Conservation (phyloP, 2,888 invertebrate genomes). For the Arctia plantaginis region DNA sequence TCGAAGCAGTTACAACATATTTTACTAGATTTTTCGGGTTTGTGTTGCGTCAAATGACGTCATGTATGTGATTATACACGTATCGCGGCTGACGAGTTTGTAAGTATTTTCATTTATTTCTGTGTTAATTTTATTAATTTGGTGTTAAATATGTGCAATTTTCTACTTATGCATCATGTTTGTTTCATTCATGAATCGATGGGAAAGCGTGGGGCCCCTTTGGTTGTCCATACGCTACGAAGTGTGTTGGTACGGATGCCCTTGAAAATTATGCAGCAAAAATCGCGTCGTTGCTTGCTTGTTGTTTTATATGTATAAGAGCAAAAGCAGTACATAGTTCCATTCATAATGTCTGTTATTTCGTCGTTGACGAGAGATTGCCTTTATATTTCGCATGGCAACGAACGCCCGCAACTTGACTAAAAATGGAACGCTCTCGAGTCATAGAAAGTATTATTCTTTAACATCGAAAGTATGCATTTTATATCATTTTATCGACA, state of each 20-base stretch:
- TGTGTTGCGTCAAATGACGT: constrained; percentile 87
- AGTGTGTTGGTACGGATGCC: constrained; percentile 71
- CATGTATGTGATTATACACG: constrained; percentile 87
- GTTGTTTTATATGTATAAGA: constrained; percentile 62
- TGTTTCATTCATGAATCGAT: constrained; percentile 82
- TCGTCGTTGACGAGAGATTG: constrained; percentile 51
- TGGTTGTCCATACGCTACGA: constrained; percentile 64
- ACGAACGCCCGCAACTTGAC: constrained; percentile 69
- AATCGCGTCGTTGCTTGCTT: constrained; percentile 72
- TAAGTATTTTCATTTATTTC: constrained; percentile 85
- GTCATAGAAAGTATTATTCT: constrained; percentile 78
- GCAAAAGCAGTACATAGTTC: constrained; percentile 65
- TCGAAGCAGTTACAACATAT: constrained; percentile 75
- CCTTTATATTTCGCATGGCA: constrained; percentile 71
- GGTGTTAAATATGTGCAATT: constrained; percentile 60
- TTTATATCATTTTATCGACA: constrained; percentile 64
- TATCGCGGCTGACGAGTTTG: constrained; percentile 84
- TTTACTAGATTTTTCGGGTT: constrained; percentile 85
- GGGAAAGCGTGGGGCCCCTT: constrained; percentile 59
- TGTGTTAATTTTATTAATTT: constrained; percentile 75
- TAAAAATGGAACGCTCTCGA: constrained; percentile 82
- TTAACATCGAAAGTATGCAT: constrained; percentile 66
- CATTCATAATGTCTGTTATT: constrained; percentile 61
- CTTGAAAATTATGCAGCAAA: constrained; percentile 87
- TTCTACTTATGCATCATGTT: constrained; percentile 60